Evolutionary conservation across 1,140 invertebrate genomes (phyloP).

Genomic region (Anoplolepis gracilipes): DNA sequence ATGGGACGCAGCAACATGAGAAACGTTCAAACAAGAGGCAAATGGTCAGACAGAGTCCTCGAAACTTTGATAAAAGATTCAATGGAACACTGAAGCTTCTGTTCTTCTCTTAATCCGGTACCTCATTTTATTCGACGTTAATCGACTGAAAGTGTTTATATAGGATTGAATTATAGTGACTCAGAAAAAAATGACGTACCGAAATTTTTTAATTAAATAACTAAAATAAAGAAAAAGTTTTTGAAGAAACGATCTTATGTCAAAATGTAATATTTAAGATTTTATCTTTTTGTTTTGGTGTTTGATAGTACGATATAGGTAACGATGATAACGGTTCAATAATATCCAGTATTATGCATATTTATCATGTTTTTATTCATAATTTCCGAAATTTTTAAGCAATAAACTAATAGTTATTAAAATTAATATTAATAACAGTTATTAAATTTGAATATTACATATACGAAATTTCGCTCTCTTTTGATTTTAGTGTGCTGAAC

Average conservation of each 20-base stretch:
- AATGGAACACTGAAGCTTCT: conserved; percentile 54
- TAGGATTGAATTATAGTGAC: conserved; percentile 51
- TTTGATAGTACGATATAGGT: not conserved
- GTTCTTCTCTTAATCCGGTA: conserved; percentile 40
- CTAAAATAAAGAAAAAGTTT: not conserved
- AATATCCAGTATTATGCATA: not conserved
- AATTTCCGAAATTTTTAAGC: not conserved
- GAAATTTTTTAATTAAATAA: conserved; percentile 29
- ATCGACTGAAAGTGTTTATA: conserved; percentile 56
- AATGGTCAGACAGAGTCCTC: conserved; percentile 28
- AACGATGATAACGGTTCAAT: not conserved
- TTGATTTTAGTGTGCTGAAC: conserved; percentile 93
- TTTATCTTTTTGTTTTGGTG: too few species aligned
- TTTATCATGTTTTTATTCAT: conserved; percentile 38
- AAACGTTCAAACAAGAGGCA: conserved; percentile 44
- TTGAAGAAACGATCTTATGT: not conserved
- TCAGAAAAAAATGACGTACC: not conserved
- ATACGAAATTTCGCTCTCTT: conserved; percentile 14
- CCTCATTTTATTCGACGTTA: conserved; percentile 53
- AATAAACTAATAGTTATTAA: conserved; percentile 2
- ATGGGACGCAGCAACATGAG: not conserved
- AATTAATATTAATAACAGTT: not conserved
- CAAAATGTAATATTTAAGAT: conserved; percentile 27
- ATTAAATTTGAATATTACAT: not conserved
- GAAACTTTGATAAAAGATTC: conserved; percentile 62